phyloP scores from a whole-genome alignment of 2,888 invertebrate species.

The Dichetophora obliterata region DNA sequence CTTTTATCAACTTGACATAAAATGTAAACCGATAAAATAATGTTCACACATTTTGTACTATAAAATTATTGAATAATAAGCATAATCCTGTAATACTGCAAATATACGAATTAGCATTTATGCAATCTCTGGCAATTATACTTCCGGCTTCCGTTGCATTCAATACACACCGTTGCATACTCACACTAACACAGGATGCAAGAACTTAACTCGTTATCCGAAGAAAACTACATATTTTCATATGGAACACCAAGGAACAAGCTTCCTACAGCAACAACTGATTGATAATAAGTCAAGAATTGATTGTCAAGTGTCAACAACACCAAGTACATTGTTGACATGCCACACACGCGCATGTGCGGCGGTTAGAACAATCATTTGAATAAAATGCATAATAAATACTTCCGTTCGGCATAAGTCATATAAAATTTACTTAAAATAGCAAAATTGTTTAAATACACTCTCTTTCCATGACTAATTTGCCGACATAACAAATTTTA shows the following conservation, averaged over 20 bases:
- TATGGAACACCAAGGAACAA: not conserved
- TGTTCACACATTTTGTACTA: too few species aligned
- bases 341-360: constrained; percentile 3
- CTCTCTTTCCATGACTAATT: not conserved
- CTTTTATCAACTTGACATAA: too few species aligned
- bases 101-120: too few species aligned
- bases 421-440: not conserved
- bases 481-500: not conserved
- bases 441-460: not conserved
- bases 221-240: not conserved
- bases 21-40: too few species aligned
- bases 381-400: not conserved
- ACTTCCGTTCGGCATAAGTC: not conserved
- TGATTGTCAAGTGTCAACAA: not conserved
- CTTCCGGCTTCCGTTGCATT: not conserved
- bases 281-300: not conserved
- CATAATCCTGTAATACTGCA: too few species aligned
- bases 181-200: not conserved
- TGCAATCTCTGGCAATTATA: not conserved
- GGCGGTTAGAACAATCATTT: not conserved
- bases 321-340: not conserved
- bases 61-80: too few species aligned
- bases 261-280: not conserved
- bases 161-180: not conserved
- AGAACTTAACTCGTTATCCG: not conserved